Conservation (phyloP, 2,888 invertebrate species). For the Aradus depressus region DNA sequence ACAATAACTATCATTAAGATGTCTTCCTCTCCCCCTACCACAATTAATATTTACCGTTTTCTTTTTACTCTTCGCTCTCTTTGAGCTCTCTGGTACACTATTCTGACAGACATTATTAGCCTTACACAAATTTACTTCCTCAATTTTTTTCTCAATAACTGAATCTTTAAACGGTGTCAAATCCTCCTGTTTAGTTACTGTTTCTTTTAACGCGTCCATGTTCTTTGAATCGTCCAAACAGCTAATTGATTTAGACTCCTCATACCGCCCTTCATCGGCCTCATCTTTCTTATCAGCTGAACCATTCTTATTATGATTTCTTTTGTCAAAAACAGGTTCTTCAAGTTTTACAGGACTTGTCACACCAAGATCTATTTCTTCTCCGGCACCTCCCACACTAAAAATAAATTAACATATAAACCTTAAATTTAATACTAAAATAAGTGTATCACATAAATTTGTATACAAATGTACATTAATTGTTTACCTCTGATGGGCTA, state of each 20-base stretch:
- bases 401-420: no score
- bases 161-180: no score
- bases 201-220: neutral
- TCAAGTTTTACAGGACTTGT: constrained; percentile 19
- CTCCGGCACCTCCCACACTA: constrained; percentile 19
- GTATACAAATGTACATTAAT: neutral
- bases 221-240: neutral
- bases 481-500: constrained; percentile 10
- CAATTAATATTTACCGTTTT: no score
- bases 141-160: neutral
- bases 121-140: no score
- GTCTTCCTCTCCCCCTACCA: no score
- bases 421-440: constrained; percentile 45
- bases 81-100: no score
- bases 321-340: neutral
- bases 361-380: constrained; percentile 21
- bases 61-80: no score
- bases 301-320: neutral
- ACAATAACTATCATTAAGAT: no score
- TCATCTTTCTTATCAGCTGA: neutral
- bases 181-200: neutral
- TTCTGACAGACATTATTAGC: no score
- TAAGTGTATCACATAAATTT: neutral
- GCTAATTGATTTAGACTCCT: constrained; percentile 3
- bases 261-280: neutral